Percentiles rank a stretch among this genome's conserved stretches.
These are phyloP conservation scores for Lasioglossum leucozonium DNA, from an alignment of 2,888 invertebrate genomes.

Conservation along the genomic window DNA sequence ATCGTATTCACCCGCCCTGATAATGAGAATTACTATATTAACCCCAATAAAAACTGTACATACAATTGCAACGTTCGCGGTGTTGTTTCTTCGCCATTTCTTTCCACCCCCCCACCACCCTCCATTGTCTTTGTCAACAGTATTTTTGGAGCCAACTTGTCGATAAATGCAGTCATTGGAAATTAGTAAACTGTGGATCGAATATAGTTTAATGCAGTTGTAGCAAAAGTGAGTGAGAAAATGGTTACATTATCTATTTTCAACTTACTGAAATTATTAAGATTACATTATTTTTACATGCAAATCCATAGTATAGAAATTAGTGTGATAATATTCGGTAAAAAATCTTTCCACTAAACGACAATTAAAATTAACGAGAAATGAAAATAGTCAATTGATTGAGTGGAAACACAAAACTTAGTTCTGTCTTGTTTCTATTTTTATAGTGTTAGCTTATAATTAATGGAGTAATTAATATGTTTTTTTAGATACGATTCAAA, in stretches of 20 bases:
- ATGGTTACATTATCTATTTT: too few relatives aligned
- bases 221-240: not conserved
- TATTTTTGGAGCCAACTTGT: not conserved
- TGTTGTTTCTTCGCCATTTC: conserved; percentile 53
- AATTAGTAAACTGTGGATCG: too few relatives aligned
- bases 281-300: not conserved
- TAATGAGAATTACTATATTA: conserved; percentile 83
- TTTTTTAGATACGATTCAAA: too few relatives aligned
- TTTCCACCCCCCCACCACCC: not conserved
- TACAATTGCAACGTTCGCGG: conserved; percentile 78
- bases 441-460: not conserved
- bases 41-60: conserved; percentile 82
- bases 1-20: conserved; percentile 78
- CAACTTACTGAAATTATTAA: not conserved
- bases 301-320: not conserved
- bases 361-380: not conserved
- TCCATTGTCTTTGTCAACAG: not conserved
- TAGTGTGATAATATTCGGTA: not conserved
- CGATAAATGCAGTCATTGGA: not conserved
- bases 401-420: not conserved
- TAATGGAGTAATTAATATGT: too few relatives aligned
- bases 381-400: not conserved
- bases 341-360: not conserved
- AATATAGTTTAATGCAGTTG: too few relatives aligned
- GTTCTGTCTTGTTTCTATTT: not conserved